phyloP scores from a whole-genome alignment of 2,888 invertebrate species.

The Eurois occulta region DNA sequence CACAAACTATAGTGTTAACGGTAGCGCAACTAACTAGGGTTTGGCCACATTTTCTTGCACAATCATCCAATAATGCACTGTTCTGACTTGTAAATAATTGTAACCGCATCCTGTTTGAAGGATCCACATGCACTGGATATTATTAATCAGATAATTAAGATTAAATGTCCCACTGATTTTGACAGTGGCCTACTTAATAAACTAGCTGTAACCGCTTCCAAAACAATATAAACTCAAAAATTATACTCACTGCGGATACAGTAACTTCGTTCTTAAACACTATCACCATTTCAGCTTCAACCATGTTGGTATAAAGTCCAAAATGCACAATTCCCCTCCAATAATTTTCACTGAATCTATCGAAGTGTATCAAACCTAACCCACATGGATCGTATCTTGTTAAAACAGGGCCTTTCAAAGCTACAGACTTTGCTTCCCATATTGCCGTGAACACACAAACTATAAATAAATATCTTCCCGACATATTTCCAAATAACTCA shows the following conservation, averaged over 20 bases:
- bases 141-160: not conserved
- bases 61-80: not conserved
- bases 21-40: not conserved
- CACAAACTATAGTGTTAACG: not conserved
- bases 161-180: not conserved
- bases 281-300: slow-evolving; percentile 75
- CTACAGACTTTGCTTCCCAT: slow-evolving; percentile 74
- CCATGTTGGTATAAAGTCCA: slow-evolving; percentile 75
- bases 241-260: slow-evolving; percentile 77
- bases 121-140: not conserved
- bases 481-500: slow-evolving; percentile 37
- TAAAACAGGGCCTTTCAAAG: slow-evolving; percentile 78
- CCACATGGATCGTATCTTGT: slow-evolving; percentile 85
- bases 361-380: slow-evolving; percentile 82
- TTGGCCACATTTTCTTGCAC: not conserved
- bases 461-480: slow-evolving; percentile 38
- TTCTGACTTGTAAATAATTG: no score
- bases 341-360: slow-evolving; percentile 74
- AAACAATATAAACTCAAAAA: not conserved
- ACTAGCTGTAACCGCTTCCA: rapidly evolving
- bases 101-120: not conserved
- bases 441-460: slow-evolving; percentile 57
- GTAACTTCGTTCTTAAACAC: slow-evolving; percentile 77
- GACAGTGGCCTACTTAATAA: not conserved
- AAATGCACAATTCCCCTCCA: slow-evolving; percentile 82